A percentile compares a stretch with the other conserved stretches of the same genome.
Conservation (phyloP, 2,888 invertebrate genomes). For the Pachycephus smyrnensis region DNA sequence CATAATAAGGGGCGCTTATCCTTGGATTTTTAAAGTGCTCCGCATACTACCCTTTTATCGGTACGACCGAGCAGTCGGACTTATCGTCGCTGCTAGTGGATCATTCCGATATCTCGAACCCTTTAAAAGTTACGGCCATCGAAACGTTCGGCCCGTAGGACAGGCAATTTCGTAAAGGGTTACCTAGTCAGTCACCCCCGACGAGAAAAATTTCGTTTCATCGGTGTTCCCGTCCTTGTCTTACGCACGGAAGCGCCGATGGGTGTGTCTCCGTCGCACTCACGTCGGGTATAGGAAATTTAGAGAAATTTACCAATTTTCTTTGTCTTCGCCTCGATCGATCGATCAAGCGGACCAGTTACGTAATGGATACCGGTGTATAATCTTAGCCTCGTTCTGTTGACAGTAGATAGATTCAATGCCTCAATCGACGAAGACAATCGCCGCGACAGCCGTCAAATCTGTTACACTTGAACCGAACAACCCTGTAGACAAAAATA, state of each 20-base stretch:
- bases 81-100: neutral
- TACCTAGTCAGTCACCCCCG: too few species aligned
- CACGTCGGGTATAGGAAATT: neutral
- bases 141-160: neutral
- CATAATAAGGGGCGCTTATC: neutral
- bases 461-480: neutral
- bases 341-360: neutral
- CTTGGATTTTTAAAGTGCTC: neutral
- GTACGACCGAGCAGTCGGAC: neutral
- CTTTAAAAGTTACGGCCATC: neutral
- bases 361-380: neutral
- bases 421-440: neutral
- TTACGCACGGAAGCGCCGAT: neutral
- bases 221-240: neutral
- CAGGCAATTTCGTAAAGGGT: too few species aligned
- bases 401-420: neutral
- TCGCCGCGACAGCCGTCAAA: neutral
- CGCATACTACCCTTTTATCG: neutral
- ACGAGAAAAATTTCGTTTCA: neutral
- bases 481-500: neutral
- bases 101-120: neutral
- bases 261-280: neutral
- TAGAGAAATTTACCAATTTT: neutral
- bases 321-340: neutral
- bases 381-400: neutral